Evolutionary conservation across 2,888 invertebrate genomes (phyloP).

Genomic region (Priocnemis perturbator): DNA sequence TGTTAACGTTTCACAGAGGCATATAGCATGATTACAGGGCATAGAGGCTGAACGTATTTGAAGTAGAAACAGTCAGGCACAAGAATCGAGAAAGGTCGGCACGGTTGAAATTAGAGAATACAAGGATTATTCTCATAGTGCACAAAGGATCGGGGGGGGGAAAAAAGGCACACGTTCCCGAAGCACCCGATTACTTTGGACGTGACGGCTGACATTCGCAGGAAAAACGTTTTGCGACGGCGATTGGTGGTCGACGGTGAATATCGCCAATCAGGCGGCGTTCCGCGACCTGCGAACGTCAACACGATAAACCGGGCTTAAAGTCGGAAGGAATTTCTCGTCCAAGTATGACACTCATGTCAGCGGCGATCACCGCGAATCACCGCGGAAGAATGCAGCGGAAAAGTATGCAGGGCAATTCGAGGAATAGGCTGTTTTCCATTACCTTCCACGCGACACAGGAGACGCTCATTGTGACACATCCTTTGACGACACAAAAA

Average conservation of each 20-base stretch:
- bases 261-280: slow-evolving; percentile 45
- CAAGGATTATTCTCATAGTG: slow-evolving; percentile 28
- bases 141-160: slow-evolving; percentile 46
- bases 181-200: slow-evolving; percentile 40
- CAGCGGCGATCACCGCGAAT: slow-evolving; percentile 35
- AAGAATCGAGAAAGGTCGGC: too few species aligned
- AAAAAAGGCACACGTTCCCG: slow-evolving; percentile 42
- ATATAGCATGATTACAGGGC: too few species aligned
- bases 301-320: slow-evolving; percentile 54
- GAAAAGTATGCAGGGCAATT: slow-evolving; percentile 10
- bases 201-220: slow-evolving; percentile 54
- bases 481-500: slow-evolving; percentile 43
- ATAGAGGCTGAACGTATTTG: too few species aligned
- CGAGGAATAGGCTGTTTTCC: not conserved
- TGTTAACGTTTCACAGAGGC: not conserved
- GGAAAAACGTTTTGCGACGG: slow-evolving; percentile 41
- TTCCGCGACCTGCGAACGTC: slow-evolving; percentile 50
- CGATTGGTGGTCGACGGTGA: slow-evolving; percentile 55
- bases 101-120: too few species aligned
- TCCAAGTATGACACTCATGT: slow-evolving; percentile 42
- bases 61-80: too few species aligned
- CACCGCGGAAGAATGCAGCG: slow-evolving; percentile 46
- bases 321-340: slow-evolving; percentile 51
- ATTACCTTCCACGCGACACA: slow-evolving; percentile 45
- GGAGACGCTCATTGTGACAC: slow-evolving; percentile 43